These are phyloP conservation scores for Etheostoma perlongum DNA, from an alignment of 2,797 vertebrate genomes.

Conservation along the genomic window DNA sequence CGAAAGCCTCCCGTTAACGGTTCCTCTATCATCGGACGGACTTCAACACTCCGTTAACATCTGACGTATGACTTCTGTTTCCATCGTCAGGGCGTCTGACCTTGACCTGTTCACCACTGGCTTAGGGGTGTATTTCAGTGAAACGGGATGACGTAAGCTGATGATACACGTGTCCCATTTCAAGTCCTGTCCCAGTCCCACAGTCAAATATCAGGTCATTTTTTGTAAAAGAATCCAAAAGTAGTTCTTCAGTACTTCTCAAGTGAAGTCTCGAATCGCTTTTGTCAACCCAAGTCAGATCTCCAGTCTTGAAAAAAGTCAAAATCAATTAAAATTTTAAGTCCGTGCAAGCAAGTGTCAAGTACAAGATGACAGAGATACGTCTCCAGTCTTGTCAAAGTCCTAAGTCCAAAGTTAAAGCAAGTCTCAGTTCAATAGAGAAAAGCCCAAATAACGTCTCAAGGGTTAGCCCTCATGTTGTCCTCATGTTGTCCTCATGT, in stretches of 20 bases:
- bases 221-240: too few relatives aligned
- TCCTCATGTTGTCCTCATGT: too few relatives aligned
- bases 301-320: neutral
- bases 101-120: neutral
- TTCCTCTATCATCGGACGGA: neutral
- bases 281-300: neutral
- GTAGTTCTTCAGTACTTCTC: neutral
- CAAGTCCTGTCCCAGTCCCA: neutral
- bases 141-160: neutral
- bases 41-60: neutral
- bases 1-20: constrained; percentile 29
- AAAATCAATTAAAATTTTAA: neutral
- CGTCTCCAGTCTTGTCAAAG: too few relatives aligned
- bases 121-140: neutral
- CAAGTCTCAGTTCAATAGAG: neutral
- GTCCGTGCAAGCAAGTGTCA: too few relatives aligned
- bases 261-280: neutral
- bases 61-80: neutral
- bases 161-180: neutral
- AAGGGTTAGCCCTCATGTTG: too few relatives aligned
- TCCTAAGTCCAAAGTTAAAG: neutral
- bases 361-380: too few relatives aligned
- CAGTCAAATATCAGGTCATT: neutral
- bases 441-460: neutral
- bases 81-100: constrained; percentile 1